Percentiles rank a stretch among this genome's conserved stretches.
Conservation (phyloP, 1,140 invertebrate genomes). For the Lepidurus packardi region DNA sequence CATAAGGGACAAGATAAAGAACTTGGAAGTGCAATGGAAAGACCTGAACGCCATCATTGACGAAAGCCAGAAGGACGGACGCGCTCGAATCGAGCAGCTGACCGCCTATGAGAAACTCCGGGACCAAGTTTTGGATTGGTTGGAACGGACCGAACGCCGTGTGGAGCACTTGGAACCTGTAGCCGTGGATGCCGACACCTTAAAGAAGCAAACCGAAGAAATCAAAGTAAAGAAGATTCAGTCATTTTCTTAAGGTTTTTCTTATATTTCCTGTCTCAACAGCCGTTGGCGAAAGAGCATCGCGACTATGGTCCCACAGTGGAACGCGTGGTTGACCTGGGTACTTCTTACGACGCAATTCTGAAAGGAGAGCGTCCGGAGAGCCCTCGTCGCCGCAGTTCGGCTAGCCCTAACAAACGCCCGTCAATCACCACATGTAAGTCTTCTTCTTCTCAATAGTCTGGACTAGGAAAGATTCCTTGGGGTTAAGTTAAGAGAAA, state of each 20-base stretch:
- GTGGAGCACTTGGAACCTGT: conserved; percentile 69
- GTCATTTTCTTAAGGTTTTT: not conserved
- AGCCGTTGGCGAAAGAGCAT: conserved; percentile 81
- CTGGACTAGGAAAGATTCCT: not conserved
- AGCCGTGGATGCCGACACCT: conserved; percentile 75
- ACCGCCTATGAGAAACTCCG: conserved; percentile 76
- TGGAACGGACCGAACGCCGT: conserved; percentile 68
- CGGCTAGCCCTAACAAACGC: conserved; percentile 61
- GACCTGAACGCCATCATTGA: conserved; percentile 69
- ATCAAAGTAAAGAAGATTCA: conserved; percentile 54
- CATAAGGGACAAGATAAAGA: conserved; percentile 80
- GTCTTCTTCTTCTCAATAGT: conserved; percentile 35
- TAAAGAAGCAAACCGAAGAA: conserved; percentile 77
- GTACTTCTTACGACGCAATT: conserved; percentile 74
- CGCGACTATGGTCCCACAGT: conserved; percentile 76
- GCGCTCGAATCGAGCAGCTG: conserved; percentile 73
- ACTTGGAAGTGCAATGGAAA: conserved; percentile 79
- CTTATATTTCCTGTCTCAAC: conserved; percentile 35
- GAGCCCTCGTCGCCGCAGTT: conserved; percentile 60
- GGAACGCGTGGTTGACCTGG: conserved; percentile 87
- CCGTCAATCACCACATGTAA: conserved; percentile 51
- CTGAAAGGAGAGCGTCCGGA: conserved; percentile 66
- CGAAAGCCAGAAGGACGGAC: conserved; percentile 74
- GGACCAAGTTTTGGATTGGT: conserved; percentile 78
- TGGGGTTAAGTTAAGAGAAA: not conserved